Base-by-base conservation (phyloP, 2,888 invertebrate species). In the Drosophila hamatofila region DNA sequence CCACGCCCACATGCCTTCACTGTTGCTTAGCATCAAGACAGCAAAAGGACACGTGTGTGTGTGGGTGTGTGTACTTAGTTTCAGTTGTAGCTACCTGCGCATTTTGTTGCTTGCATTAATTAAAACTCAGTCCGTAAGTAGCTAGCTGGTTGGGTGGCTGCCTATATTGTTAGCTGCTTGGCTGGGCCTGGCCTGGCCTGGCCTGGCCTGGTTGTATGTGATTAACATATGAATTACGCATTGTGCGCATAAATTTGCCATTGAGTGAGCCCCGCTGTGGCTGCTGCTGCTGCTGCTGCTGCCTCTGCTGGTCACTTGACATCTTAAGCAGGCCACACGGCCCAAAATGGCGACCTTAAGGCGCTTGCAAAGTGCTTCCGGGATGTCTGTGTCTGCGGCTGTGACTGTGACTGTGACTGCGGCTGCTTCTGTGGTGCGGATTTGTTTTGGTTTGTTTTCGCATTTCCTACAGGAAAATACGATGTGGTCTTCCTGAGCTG, bases 231-330 rank as follows among this genome's bases (percentile, higher is more conserved):
- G 86, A 89, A 89, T 87, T 82, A 78, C 88, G 70, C 71, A 87
- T 84, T 88, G 89, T 89, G 75, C 70, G 86, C 89, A 87, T 89
- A 87, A 88, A 87, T 89, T 87, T 88, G 74, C 65, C 82, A 87
- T 87, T 84, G 80, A 82, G 77, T 68, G 67, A 61, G 42, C 67
- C 39, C 44, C 39, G 42, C 49, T 42, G 52, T 18, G 33, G 49
- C 39, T 33, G 39, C n/a, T n/a, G n/a, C n/a, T n/a, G n/a, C n/a
- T n/a, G n/a, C n/a, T n/a, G n/a, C n/a, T n/a, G n/a, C n/a, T n/a
- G n/a, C n/a, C n/a, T n/a, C n/a, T 44, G 42, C 48, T 68, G 85
- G 88, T 75, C 77, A 82, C 86, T 87, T 87, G 86, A 87, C 86
- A 87, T 87, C 88, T 89, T 75, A 87, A 87, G 84, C 78, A 75